Evolutionary conservation across 2,888 invertebrate genomes (phyloP).

Genomic region (Amphipoea oculea): DNA sequence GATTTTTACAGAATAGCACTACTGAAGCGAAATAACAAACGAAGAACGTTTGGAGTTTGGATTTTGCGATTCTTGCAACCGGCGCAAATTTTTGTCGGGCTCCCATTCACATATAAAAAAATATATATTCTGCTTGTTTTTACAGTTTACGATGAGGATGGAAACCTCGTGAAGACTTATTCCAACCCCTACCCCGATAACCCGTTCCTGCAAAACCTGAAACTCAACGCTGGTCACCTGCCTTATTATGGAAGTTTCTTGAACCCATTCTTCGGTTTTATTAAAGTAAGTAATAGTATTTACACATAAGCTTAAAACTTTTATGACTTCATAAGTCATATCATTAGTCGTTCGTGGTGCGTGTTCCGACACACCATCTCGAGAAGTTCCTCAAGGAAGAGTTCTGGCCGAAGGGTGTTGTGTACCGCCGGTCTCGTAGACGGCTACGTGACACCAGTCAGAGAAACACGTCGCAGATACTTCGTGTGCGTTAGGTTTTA

Average conservation of each 20-base stretch:
- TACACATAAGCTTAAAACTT: background rate
- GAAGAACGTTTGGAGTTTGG: background rate
- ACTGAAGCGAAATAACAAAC: background rate
- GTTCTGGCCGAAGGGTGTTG: no score
- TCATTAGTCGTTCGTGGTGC: no score
- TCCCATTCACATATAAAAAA: background rate
- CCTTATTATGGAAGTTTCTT: constrained; percentile 79
- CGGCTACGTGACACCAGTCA: no score
- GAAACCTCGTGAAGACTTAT: constrained; percentile 83
- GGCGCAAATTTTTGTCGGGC: background rate
- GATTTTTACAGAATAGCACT: no score
- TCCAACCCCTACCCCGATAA: constrained; percentile 78
- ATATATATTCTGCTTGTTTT: constrained; percentile 33
- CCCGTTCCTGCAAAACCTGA: constrained; percentile 78
- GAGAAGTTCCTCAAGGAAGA: no score
- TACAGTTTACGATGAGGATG: constrained; percentile 86
- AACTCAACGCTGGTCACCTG: constrained; percentile 76
- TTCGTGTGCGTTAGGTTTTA: no score
- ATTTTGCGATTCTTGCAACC: background rate
- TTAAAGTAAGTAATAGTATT: constrained; percentile 78
- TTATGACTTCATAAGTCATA: background rate
- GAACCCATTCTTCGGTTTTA: constrained; percentile 82
- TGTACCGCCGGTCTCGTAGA: no score
- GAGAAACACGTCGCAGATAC: no score
- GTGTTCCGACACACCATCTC: no score